Percentiles rank a stretch among this genome's conserved stretches.
Conservation (phyloP, 2,797 vertebrate species). For the Gobio occitaniae region DNA sequence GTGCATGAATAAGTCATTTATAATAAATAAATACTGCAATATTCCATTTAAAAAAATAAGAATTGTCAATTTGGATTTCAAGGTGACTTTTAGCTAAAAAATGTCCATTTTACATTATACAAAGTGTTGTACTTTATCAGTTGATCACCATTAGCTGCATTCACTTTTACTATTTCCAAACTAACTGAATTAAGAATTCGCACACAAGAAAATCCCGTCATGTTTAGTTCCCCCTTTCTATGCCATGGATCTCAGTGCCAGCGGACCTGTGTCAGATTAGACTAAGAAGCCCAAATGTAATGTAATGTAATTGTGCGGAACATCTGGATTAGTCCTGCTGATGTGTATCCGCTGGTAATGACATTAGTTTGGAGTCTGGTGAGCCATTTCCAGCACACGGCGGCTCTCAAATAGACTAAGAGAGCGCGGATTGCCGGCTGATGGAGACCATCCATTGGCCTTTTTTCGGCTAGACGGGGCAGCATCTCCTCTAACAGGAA, state of each 20-base stretch:
- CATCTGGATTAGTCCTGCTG: constrained; percentile 71
- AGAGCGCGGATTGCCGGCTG: constrained; percentile 50
- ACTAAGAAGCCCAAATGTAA: constrained; percentile 71
- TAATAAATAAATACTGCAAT: neutral
- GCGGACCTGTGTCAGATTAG: constrained; percentile 64
- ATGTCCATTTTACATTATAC: neutral
- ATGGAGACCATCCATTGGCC: constrained; percentile 42
- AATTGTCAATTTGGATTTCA: neutral
- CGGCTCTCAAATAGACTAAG: constrained; percentile 63
- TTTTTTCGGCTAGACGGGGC: constrained; percentile 9
- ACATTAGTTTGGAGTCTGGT: constrained; percentile 77
- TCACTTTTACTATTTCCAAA: neutral
- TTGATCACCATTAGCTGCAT: neutral
- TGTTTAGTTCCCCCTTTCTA: constrained; percentile 44
- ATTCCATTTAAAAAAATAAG: neutral
- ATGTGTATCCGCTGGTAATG: constrained; percentile 75
- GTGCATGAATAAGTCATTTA: neutral
- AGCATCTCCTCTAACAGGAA: constrained; percentile 43
- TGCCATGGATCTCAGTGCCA: constrained; percentile 59
- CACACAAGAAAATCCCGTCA: neutral
- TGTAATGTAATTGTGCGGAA: constrained; percentile 75
- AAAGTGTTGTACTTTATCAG: neutral
- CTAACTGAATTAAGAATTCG: neutral
- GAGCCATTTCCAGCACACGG: constrained; percentile 69
- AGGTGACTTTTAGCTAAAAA: neutral